Percentiles rank a stretch among this genome's conserved stretches.
Evolutionary conservation across 2,113 vertebrate genomes (phyloP).

Genomic region (Ciconia maguari): DNA sequence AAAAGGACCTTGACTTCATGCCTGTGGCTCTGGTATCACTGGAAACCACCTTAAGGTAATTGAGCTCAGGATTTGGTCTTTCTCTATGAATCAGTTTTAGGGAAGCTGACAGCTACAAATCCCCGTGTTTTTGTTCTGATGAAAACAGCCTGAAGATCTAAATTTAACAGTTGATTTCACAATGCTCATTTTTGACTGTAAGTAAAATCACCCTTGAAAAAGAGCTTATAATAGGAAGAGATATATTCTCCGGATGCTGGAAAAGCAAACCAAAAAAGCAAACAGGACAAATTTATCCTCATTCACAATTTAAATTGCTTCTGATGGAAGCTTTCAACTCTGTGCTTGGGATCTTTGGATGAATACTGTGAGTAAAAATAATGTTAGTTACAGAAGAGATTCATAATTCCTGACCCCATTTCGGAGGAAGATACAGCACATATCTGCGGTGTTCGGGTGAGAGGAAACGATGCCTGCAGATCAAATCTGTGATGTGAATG

Average conservation of each 20-base stretch:
- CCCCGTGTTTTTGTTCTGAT: conserved; percentile 44
- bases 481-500: background rate
- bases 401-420: background rate
- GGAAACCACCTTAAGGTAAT: background rate
- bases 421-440: background rate
- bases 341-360: background rate
- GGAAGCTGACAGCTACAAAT: conserved; percentile 47
- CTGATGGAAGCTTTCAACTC: background rate
- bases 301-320: background rate
- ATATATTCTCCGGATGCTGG: background rate
- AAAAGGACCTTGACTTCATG: background rate
- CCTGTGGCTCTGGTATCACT: background rate
- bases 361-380: background rate
- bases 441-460: background rate
- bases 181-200: conserved; percentile 45
- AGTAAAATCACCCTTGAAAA: conserved; percentile 49
- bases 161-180: conserved; percentile 63
- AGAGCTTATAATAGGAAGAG: conserved; percentile 13
- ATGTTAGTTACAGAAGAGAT: background rate
- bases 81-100: conserved; percentile 24
- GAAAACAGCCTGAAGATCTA: conserved; percentile 52
- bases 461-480: background rate
- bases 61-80: conserved; percentile 5
- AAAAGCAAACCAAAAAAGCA: background rate
- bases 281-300: background rate